Conservation (phyloP, 1,140 invertebrate species). For the Nasonia longicornis region DNA sequence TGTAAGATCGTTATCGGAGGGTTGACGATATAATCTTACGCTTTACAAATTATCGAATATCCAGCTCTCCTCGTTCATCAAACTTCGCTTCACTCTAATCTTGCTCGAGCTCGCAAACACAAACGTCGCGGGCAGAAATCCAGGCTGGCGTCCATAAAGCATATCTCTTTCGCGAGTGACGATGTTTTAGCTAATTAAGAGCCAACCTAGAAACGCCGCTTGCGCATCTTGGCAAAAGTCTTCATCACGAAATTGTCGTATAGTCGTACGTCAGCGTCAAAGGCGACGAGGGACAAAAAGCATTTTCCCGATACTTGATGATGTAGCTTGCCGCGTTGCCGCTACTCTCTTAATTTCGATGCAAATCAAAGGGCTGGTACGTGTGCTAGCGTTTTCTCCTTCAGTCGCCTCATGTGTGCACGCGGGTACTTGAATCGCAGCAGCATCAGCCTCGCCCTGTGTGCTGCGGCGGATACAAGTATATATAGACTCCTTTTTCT, state of each 20-base stretch:
- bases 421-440: not conserved
- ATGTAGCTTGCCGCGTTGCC: not conserved
- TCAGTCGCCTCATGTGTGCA: not conserved
- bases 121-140: too few relatives aligned
- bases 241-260: not conserved
- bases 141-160: not conserved
- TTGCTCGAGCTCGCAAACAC: not conserved
- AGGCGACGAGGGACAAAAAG: not conserved
- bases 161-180: not conserved
- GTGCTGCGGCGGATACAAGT: not conserved
- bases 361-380: constrained; percentile 21
- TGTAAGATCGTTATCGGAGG: too few relatives aligned
- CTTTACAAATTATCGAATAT: too few relatives aligned
- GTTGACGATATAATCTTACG: too few relatives aligned
- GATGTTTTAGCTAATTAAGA: constrained; percentile 3
- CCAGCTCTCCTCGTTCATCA: too few relatives aligned
- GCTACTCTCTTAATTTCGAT: not conserved
- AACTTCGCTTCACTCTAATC: too few relatives aligned
- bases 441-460: too few relatives aligned
- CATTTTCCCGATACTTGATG: not conserved
- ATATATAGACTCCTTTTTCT: not conserved
- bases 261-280: not conserved
- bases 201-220: not conserved
- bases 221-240: not conserved
- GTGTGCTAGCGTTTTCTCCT: not conserved